Evolutionary conservation across 2,113 vertebrate species (phyloP).

Genomic region (Istiophorus platypterus): DNA sequence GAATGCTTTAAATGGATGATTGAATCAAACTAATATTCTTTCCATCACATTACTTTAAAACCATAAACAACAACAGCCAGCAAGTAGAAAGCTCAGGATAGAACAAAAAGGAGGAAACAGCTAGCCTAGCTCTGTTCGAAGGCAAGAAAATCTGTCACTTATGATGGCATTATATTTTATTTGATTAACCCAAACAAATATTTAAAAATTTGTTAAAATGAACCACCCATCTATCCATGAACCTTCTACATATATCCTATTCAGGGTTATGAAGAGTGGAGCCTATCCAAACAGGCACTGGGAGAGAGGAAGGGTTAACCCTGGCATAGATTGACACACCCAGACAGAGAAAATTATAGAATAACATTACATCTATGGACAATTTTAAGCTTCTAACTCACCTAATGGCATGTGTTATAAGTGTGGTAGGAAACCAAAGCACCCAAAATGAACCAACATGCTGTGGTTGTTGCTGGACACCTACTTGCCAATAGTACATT

Average conservation of each 20-base stretch:
- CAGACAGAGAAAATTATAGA: not conserved
- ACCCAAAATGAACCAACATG: not conserved
- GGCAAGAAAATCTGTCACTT: not conserved
- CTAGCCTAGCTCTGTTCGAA: not conserved
- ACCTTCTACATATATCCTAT: not conserved
- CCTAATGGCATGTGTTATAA: not conserved
- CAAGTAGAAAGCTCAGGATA: not conserved
- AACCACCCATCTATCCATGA: not conserved
- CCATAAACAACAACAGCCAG: not conserved
- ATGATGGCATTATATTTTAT: too few species aligned
- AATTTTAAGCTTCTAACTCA: not conserved
- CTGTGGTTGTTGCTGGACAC: constrained; percentile 64
- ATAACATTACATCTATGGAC: not conserved
- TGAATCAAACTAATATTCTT: constrained; percentile 12
- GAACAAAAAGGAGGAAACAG: not conserved
- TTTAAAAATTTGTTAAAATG: not conserved
- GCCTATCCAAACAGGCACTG: not conserved
- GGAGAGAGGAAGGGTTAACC: not conserved
- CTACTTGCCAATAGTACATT: constrained; percentile 90
- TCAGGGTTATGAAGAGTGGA: not conserved
- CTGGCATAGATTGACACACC: not conserved
- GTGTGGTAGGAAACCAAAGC: not conserved
- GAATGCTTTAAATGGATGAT: constrained; percentile 13
- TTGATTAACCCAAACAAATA: not conserved
- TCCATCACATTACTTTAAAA: not conserved